phyloP scores from a whole-genome alignment of 2,113 vertebrate genomes.

The Rhadina sibilatrix region DNA sequence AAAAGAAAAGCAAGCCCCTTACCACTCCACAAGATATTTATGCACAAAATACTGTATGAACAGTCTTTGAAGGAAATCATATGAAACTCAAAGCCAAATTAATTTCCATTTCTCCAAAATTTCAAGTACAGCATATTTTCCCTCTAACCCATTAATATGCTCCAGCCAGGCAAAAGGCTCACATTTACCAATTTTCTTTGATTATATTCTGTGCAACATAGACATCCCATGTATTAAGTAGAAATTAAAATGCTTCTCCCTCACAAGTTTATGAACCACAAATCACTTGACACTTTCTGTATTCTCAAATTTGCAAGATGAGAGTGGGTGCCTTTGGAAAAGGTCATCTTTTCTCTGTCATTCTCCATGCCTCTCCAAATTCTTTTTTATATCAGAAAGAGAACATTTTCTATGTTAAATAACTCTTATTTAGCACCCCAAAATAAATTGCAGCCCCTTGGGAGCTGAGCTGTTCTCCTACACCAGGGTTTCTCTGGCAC shows the following conservation, averaged over 20 bases:
- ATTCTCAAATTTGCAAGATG: not conserved
- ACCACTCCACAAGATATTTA: not conserved
- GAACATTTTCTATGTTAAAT: not conserved
- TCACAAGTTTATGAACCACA: not conserved
- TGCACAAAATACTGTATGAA: not conserved
- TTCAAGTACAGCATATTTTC: not conserved
- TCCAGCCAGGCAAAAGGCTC: not conserved
- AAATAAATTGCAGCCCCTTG: not conserved
- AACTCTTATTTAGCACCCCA: not conserved
- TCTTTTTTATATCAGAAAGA: not conserved
- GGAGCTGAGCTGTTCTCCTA: not conserved
- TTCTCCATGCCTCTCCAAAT: not conserved
- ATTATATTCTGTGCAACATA: not conserved
- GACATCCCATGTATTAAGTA: rapidly evolving
- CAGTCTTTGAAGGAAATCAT: not conserved
- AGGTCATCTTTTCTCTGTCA: not conserved
- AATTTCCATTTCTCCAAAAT: not conserved
- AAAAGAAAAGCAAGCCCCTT: not conserved
- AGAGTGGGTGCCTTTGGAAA: not conserved
- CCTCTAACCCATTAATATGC: not conserved
- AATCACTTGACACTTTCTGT: not conserved
- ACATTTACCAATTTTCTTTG: not conserved
- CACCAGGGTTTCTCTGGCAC: not conserved
- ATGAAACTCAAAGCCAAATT: not conserved
- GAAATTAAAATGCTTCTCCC: not conserved